Base-by-base conservation (phyloP, 2,888 invertebrate species). In the Lamproptera curius region DNA sequence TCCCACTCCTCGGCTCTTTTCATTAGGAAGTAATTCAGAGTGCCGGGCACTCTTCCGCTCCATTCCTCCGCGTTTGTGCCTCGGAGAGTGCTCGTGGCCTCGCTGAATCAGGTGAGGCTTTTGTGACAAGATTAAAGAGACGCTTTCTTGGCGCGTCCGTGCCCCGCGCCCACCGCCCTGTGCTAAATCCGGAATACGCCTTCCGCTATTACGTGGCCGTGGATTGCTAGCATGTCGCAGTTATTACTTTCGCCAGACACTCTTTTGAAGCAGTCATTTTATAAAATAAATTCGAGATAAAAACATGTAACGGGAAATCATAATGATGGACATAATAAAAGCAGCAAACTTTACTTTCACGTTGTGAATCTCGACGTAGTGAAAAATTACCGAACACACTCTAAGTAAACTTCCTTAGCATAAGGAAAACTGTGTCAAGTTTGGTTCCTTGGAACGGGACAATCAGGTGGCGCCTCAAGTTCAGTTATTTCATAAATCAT, bases 11-110 rank as follows among this genome's bases (percentile, higher is more conserved):
- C 72, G 67, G 73, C 80, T 84, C 85, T 85, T 85, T 87, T 87
- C 86, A 86, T 86, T 87, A 86, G 85, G 84, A 85, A 87, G 84
- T 86, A 86, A 86, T 86, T 84, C 81, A 75, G 84, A 85, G 84
- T 77, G 70, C 76, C 75, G 73, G 78, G 76, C 78, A 76, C 83
- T 82, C 82, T 83, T 81, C 76, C 79, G 82, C 78, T 82, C 81
- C 86, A 84, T 87, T 84, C 83, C 82, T 85, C 70, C 74, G 70
- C 74, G 82, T 78, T 80, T 80, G 62, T 62, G 59, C 74, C 61
- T 64, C 62, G 68, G 66, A 75, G 83, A 73, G 84, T 77, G 67
- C 83, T 84, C 73, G 73, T 76, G 68, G 73, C 73, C 65, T 65
- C 71, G 76, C 79, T 82, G 84, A 86, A 76, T 82, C 84, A 85